These are phyloP conservation scores for Drosophila pachea DNA, from an alignment of 1,140 invertebrate genomes.

Conservation along the genomic window DNA sequence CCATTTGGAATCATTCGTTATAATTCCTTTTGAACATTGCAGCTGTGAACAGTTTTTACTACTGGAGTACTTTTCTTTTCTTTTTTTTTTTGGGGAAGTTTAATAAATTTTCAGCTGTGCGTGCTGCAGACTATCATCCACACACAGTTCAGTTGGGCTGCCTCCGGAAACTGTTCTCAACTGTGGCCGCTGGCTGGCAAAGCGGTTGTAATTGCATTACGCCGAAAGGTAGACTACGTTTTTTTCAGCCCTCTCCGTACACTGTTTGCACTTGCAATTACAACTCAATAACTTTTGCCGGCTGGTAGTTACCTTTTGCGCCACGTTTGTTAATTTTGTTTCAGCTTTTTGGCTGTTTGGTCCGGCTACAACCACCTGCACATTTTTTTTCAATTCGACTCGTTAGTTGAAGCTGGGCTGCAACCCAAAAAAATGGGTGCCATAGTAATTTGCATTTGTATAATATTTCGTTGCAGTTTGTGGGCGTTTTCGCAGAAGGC, in stretches of 20 bases:
- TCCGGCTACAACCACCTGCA: not conserved
- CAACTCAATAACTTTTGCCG: slow-evolving; percentile 69
- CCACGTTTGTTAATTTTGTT: slow-evolving; percentile 48
- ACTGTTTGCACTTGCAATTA: slow-evolving; percentile 65
- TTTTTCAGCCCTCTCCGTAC: slow-evolving; percentile 27
- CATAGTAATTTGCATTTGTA: slow-evolving; percentile 33
- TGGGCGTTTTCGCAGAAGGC: slow-evolving; percentile 44
- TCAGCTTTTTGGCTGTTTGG: slow-evolving; percentile 22
- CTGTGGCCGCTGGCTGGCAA: slow-evolving; percentile 10
- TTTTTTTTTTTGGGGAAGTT: slow-evolving; percentile 11
- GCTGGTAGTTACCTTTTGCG: slow-evolving; percentile 51
- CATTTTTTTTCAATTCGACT: slow-evolving; percentile 31
- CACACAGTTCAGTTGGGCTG: slow-evolving; percentile 8
- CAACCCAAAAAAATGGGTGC: slow-evolving; percentile 6
- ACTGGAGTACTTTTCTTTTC: not conserved
- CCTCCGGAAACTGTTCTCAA: slow-evolving; percentile 14
- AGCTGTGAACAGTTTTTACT: not conserved
- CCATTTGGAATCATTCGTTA: not conserved
- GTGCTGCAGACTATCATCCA: slow-evolving; percentile 8
- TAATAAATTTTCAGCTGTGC: slow-evolving; percentile 24
- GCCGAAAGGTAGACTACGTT: slow-evolving; percentile 56
- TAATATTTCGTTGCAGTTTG: slow-evolving; percentile 26
- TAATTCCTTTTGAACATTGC: slow-evolving; percentile 2
- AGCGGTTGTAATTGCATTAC: slow-evolving; percentile 69
- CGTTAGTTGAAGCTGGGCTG: slow-evolving; percentile 12